Conservation (phyloP, 2,113 vertebrate species). For the Nothoprocta perdicaria region DNA sequence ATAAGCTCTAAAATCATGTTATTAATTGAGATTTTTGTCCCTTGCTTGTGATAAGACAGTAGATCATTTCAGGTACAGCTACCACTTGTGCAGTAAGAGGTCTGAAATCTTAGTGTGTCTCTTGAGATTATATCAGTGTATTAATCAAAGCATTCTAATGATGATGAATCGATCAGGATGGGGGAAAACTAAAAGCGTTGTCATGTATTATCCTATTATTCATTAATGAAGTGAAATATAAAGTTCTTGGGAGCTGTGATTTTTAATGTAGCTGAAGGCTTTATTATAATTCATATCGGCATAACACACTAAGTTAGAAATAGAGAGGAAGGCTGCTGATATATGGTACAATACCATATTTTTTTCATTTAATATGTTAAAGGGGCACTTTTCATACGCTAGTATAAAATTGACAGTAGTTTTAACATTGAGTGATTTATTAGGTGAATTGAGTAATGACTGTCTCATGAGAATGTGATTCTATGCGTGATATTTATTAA, state of each 20-base stretch:
- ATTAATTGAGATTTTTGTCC: not conserved
- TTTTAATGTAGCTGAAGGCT: not conserved
- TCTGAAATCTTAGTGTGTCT: slow-evolving; percentile 45
- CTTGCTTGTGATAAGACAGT: not conserved
- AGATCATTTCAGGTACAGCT: slow-evolving; percentile 13
- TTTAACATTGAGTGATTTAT: not conserved
- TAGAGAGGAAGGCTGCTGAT: not conserved
- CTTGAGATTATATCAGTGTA: not conserved
- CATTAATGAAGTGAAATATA: not conserved
- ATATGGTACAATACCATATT: not conserved
- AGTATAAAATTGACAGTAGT: not conserved
- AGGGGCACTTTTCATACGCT: not conserved
- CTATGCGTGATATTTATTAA: not conserved
- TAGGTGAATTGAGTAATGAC: not conserved
- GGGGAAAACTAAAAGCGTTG: not conserved
- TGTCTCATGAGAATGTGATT: not conserved
- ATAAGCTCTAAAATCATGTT: not conserved
- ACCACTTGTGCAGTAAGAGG: not conserved
- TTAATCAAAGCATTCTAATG: not conserved
- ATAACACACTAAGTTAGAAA: not conserved
- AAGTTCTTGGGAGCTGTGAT: not conserved
- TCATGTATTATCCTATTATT: not conserved
- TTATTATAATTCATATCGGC: not conserved
- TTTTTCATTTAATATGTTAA: not conserved
- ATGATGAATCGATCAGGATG: not conserved